A percentile compares a stretch with the other conserved stretches of the same genome.
These are phyloP conservation scores for Ceuthmochares aereus DNA, from an alignment of 2,113 vertebrate species.

Conservation along the genomic window DNA sequence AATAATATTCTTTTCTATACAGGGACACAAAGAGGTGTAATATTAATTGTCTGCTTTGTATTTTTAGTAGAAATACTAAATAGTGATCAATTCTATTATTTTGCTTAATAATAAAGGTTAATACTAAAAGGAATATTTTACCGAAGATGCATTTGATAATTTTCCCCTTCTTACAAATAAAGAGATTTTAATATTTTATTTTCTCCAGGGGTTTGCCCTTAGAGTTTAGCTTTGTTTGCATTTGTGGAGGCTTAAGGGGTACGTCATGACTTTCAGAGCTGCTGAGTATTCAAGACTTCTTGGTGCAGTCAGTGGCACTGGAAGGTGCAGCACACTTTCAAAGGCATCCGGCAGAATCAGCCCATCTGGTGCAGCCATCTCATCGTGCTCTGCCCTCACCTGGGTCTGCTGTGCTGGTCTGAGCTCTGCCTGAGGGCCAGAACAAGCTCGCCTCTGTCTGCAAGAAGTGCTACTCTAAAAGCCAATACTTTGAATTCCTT, in stretches of 20 bases:
- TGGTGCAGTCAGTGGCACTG: not conserved
- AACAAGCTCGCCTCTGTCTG: not conserved
- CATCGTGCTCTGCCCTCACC: rapidly evolving
- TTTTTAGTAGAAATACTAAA: not conserved
- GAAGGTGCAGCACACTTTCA: not conserved
- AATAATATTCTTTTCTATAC: not conserved
- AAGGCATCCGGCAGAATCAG: not conserved
- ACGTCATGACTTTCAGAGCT: not conserved
- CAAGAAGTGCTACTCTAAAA: not conserved
- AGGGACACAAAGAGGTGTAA: not conserved
- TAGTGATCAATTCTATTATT: not conserved
- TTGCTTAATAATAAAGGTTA: not conserved
- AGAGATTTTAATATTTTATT: not conserved
- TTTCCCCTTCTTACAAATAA: not conserved
- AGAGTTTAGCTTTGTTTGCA: not conserved
- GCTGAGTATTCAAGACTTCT: not conserved
- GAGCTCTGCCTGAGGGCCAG: rapidly evolving
- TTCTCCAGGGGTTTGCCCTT: not conserved
- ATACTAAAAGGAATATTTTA: not conserved
- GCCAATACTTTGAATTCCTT: not conserved
- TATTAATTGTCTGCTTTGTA: not conserved
- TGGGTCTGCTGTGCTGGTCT: not conserved
- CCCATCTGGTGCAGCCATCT: not conserved
- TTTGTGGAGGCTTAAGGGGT: not conserved
- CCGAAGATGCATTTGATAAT: not conserved